Evolutionary conservation across 2,797 vertebrate genomes (phyloP), one percentile per base, ranked within the genome.

Genomic region (Sylvia borin): DNA sequence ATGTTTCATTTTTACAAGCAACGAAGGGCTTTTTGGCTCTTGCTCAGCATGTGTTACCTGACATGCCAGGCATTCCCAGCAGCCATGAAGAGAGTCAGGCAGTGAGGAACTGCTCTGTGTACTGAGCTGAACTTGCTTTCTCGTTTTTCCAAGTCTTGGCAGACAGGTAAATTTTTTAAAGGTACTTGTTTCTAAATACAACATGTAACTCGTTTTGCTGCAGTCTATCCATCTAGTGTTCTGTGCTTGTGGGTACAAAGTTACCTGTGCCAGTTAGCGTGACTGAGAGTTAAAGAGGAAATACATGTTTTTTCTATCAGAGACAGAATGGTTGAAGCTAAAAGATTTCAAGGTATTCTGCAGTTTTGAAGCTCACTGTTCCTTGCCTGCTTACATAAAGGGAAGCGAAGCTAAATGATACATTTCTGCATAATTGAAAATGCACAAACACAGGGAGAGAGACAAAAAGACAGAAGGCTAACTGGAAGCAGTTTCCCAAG

Each of bases 91-190:
- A 79, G 26, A 90, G 32, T 64, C 45, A 61, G 81, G 57, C 19
- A 26, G 29, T 21, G 61, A 91, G 77, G 34, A 90, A 73, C 32
- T 79, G n/a, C 10, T 50, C 60, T 36, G 42, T 43, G 62, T 40
- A 79, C 25, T 26, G 55, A 77, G 60, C 18, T 85, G 78, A 93
- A 92, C 81, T 76, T 55, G 22, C 47, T 45, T 60, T 34, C 31
- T 90, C 31, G 1, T 89, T 92, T 89, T 61, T 65, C 27, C 36
- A 82, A 74, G 22, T 67, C 76, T 87, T 54, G 57, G 24, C 32
- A 79, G 77, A 72, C 68, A 65, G 24, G 72, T 79, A 87, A 34
- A 25, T 72, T 83, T 96, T 91, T 92, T 78, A 74, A 78, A 90
- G 70, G 62, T 75, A 54, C 31, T 82, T 89, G 31, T 50, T 58